phyloP scores from a whole-genome alignment of 2,797 vertebrate genomes.

The Falco peregrinus region DNA sequence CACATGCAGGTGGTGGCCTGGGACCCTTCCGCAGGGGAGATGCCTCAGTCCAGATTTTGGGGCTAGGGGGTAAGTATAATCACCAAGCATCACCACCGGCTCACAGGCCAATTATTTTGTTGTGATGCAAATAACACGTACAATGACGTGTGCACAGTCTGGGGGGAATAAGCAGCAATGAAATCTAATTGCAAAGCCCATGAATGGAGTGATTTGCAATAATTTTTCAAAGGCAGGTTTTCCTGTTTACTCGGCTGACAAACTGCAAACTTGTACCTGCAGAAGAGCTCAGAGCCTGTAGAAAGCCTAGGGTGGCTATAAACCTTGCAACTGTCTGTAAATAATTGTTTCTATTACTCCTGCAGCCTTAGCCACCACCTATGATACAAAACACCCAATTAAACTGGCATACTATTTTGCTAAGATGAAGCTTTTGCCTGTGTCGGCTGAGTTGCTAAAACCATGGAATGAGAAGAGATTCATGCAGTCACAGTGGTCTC shows the following conservation, averaged over 20 bases:
- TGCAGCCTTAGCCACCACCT: not conserved
- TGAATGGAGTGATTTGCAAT: not conserved
- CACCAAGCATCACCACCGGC: accelerated
- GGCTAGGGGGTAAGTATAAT: not conserved
- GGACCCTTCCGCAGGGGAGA: not conserved
- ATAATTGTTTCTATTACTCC: not conserved
- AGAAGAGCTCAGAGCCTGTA: not conserved
- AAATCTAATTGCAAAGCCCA: not conserved
- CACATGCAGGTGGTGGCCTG: accelerated
- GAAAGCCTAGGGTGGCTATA: not conserved
- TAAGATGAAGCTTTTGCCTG: not conserved
- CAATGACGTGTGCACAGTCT: not conserved
- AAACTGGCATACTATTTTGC: not conserved
- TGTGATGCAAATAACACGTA: not conserved
- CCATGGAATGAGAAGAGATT: not conserved
- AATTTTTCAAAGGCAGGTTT: not conserved
- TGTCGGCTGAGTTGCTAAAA: not conserved
- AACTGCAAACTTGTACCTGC: not conserved
- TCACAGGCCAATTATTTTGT: not conserved
- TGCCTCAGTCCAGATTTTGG: accelerated
- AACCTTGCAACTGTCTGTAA: not conserved
- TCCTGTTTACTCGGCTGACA: not conserved
- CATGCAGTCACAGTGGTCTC: not conserved
- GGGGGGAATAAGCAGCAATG: not conserved
- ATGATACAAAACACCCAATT: not conserved